Percentiles rank a stretch among this genome's conserved stretches.
These are phyloP conservation scores for Heterohyrax brucei DNA, from an alignment of 2,797 vertebrate genomes.

Conservation along the genomic window DNA sequence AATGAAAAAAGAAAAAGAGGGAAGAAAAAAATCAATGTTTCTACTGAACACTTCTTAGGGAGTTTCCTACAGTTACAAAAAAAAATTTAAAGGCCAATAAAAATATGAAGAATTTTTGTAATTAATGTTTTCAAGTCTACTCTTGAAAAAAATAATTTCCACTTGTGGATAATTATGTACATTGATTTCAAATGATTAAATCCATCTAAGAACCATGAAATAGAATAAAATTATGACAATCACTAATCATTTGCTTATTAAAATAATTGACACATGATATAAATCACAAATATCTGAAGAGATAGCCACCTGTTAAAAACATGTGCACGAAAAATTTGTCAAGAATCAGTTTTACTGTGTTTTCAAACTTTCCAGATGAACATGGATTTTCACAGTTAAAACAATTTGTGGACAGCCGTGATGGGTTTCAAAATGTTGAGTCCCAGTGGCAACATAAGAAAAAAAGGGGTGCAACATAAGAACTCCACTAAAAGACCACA, in stretches of 20 bases:
- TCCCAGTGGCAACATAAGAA: too few relatives aligned
- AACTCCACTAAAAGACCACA: too few relatives aligned
- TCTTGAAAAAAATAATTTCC: conserved; percentile 40
- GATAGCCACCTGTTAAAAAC: conserved; percentile 53
- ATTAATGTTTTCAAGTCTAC: not conserved
- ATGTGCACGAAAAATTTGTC: not conserved
- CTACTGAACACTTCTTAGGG: not conserved
- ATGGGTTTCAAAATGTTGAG: too few relatives aligned
- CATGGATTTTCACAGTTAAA: conserved; percentile 35
- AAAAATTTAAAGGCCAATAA: not conserved
- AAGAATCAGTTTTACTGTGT: not conserved
- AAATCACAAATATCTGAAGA: conserved; percentile 25
- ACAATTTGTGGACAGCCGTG: not conserved
- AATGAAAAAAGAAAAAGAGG: not conserved
- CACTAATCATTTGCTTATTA: conserved; percentile 45
- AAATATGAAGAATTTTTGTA: not conserved
- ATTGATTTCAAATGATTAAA: conserved; percentile 46
- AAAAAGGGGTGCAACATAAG: too few relatives aligned
- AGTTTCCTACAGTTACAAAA: not conserved
- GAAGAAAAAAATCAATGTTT: fast-evolving
- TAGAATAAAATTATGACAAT: conserved; percentile 28
- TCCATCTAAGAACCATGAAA: conserved; percentile 20
- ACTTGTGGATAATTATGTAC: not conserved
- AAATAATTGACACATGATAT: conserved; percentile 31
- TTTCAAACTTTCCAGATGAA: conserved; percentile 36